A percentile compares a stretch with the other conserved stretches of the same genome.
phyloP scores from a whole-genome alignment of 2,797 vertebrate genomes.

The Valencia hispanica region DNA sequence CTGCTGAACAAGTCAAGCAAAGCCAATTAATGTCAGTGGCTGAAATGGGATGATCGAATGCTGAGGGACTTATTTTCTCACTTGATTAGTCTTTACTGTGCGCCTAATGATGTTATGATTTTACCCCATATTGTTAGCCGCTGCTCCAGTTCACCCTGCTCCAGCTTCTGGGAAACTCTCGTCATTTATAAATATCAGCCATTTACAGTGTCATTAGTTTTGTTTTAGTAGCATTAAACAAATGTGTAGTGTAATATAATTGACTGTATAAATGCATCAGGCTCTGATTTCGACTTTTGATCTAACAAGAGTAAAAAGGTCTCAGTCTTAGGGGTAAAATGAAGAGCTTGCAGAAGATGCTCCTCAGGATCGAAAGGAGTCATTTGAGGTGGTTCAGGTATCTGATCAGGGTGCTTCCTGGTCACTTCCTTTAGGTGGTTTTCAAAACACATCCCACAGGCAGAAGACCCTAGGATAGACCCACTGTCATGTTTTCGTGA shows the following conservation, averaged over 20 bases:
- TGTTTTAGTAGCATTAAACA: neutral
- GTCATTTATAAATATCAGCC: conserved; percentile 3
- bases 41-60: conserved; percentile 58
- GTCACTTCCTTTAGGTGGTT: neutral
- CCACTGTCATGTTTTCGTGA: no score
- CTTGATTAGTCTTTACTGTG: conserved; percentile 38
- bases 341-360: neutral
- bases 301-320: neutral
- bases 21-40: conserved; percentile 53
- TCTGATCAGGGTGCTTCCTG: neutral
- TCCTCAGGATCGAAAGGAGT: neutral
- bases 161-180: neutral
- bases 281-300: neutral
- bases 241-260: neutral
- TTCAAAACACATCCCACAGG: neutral
- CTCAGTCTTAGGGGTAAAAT: neutral
- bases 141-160: neutral
- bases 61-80: conserved; percentile 32
- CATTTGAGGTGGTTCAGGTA: neutral
- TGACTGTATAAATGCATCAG: neutral
- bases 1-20: conserved; percentile 37
- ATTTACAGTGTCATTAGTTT: neutral
- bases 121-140: conserved; percentile 23
- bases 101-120: conserved; percentile 37
- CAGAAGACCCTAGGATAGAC: neutral